Base-by-base conservation (phyloP, 2,888 invertebrate genomes). In the Mechanitis mazaeus region DNA sequence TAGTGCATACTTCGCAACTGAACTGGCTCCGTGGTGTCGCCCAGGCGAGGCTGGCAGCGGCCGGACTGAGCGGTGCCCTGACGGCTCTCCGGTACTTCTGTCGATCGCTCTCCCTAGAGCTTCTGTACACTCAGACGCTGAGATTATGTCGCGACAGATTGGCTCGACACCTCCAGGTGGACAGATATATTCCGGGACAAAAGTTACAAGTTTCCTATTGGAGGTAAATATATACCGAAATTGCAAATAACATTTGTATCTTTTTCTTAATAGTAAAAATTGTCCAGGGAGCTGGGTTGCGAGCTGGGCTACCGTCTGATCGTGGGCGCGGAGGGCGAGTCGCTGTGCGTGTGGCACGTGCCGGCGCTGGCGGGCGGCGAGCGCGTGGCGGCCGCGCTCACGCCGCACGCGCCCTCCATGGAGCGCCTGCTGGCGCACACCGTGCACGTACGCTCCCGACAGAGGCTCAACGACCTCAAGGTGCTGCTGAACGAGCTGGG, bases 341-440 rank as follows among this genome's bases (percentile, higher is more conserved):
- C 84, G 45, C 77, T 90, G 57, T 76, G 81, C 75, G 90, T 89
- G 70, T 94, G 76, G 93, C 94, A 79, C 92, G 92, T 87, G 91
- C 94, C 91, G 79, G 93, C 90, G 72, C 78, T 87, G 79, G 78
- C 90, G 81, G 79, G 92, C 80, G 84, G 85, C 61, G 90, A 86
- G 77, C 84, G 85, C 54, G 90, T 88, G 63, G 79, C 91, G 60
- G 94, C 95, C 81, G 96, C 96, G 12, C 94, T 97, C 53, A 93
- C 96, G 71, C 96, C 96, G 33, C 97, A 97, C 84, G 94, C 96
- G 75, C 91, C 98, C n/a, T 97, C 98, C 4, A 96, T 98, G 94
- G 98, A 98, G 88, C 94, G 97, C 46, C 90, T 98, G 59, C 91
- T 98, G 46, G 97, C 98, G 5, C 97, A 98, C 79, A 98, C 98